Percentiles rank a stretch among this genome's conserved stretches.
These are phyloP conservation scores for Heteractis magnifica DNA, from an alignment of 92 coral and sea anemone genomes.

Conservation along the genomic window DNA sequence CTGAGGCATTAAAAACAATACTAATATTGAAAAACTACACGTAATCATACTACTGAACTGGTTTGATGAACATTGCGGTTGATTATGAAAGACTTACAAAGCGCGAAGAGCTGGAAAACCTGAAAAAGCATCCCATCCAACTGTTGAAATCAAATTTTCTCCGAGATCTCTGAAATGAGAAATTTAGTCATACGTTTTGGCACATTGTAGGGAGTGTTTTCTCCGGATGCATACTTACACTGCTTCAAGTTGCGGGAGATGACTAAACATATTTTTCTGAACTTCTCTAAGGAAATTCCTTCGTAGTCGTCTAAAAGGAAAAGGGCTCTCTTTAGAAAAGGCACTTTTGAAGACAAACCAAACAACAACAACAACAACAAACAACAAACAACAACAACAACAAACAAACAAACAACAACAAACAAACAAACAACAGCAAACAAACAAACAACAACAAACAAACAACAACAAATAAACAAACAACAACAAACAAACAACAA, in stretches of 20 bases:
- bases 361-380: no score
- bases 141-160: slow-evolving; percentile 22
- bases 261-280: no score
- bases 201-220: background rate
- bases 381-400: no score
- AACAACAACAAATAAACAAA: no score
- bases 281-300: no score
- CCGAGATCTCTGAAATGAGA: slow-evolving; percentile 35
- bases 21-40: background rate
- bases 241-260: background rate
- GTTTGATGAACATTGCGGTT: background rate
- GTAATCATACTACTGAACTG: background rate
- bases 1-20: slow-evolving; percentile 6
- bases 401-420: no score
- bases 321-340: no score
- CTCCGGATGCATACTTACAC: background rate
- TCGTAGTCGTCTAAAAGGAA: no score
- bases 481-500: no score
- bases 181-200: background rate
- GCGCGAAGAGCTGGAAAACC: slow-evolving; percentile 17
- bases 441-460: no score
- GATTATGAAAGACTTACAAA: slow-evolving; percentile 15
- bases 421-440: no score
- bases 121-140: slow-evolving; percentile 21
- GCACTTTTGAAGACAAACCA: no score